Conservation (phyloP, 2,888 invertebrate species). For the Escarpia spicata region DNA sequence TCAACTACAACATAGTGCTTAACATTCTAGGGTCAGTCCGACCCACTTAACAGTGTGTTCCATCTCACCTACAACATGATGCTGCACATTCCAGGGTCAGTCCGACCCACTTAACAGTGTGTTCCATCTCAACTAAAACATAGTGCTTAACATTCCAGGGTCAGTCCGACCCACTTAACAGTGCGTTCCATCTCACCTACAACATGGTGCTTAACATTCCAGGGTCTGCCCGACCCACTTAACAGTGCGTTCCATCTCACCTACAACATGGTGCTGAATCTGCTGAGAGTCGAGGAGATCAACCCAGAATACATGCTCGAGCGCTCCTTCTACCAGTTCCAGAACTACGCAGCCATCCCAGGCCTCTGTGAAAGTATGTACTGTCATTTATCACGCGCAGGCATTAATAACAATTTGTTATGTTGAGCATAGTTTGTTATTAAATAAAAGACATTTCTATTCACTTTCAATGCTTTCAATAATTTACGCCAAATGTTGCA, state of each 20-base stretch:
- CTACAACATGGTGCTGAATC: slow-evolving; percentile 98
- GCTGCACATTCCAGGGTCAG: slow-evolving; percentile 89
- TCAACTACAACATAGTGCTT: slow-evolving; percentile 99
- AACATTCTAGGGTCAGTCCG: slow-evolving; percentile 90
- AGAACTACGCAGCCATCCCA: slow-evolving; percentile 95
- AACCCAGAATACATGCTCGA: slow-evolving; percentile 99
- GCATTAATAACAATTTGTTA: background rate
- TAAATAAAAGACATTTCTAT: too few species aligned
- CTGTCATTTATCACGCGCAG: background rate
- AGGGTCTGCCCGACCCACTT: slow-evolving; percentile 94
- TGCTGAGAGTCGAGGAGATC: slow-evolving; percentile 96
- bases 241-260: slow-evolving; percentile 99
- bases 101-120: slow-evolving; percentile 98
- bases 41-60: slow-evolving; percentile 98
- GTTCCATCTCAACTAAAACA: slow-evolving; percentile 98
- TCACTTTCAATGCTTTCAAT: too few species aligned
- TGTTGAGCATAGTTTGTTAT: background rate
- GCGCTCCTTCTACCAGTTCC: slow-evolving; percentile 97
- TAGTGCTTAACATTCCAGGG: slow-evolving; percentile 94
- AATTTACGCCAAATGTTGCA: too few species aligned
- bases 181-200: slow-evolving; percentile 98
- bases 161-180: slow-evolving; percentile 94
- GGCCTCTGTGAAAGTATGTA: slow-evolving; percentile 76
- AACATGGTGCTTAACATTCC: slow-evolving; percentile 93
- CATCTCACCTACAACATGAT: slow-evolving; percentile 99